These are phyloP conservation scores for Fukomys damarensis DNA, from an alignment of 2,113 vertebrate genomes.

Conservation along the genomic window DNA sequence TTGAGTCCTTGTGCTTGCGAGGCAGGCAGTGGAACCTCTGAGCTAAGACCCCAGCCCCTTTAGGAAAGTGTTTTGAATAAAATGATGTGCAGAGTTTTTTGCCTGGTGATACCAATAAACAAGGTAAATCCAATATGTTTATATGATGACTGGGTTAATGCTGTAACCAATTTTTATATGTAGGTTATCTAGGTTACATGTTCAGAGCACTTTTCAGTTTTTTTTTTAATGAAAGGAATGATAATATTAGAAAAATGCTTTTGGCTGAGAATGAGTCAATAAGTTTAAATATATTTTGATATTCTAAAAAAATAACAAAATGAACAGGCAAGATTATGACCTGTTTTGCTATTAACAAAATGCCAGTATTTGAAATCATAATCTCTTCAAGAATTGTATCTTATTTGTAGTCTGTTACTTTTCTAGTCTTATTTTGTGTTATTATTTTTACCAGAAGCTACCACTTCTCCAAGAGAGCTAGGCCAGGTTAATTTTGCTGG, in stretches of 20 bases:
- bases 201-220: neutral
- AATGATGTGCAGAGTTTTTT: neutral
- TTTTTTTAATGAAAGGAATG: conserved; percentile 31
- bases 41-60: too few relatives aligned
- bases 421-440: neutral
- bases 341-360: conserved; percentile 15
- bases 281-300: conserved; percentile 32
- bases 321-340: neutral
- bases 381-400: neutral
- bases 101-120: neutral
- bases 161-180: neutral
- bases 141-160: neutral
- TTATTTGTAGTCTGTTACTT: neutral
- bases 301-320: conserved; percentile 1
- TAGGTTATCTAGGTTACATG: neutral
- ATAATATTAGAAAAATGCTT: neutral
- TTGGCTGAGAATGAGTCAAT: neutral
- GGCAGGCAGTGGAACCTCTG: too few relatives aligned
- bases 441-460: neutral
- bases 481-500: neutral
- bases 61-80: conserved; percentile 39
- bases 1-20: too few relatives aligned
- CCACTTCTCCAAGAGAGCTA: neutral
- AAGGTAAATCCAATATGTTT: neutral
- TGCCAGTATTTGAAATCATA: conserved; percentile 11